Evolutionary conservation across 2,113 vertebrate species (phyloP), one percentile per base, ranked within the genome.

Genomic region (Strigops habroptila): DNA sequence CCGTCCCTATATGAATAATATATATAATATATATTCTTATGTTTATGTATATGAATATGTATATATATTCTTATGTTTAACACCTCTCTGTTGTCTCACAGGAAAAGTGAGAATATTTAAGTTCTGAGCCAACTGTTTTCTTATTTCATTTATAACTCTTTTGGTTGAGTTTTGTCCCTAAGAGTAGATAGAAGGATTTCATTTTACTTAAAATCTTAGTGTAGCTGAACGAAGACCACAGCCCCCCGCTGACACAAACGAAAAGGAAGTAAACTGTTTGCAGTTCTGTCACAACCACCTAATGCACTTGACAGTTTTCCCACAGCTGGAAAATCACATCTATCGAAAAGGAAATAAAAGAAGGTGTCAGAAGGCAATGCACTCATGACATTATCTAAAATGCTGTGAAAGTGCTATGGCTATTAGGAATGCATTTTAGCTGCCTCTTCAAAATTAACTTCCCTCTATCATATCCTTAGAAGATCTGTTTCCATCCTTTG

Each of bases 361-460:
- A 41, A 15, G 2, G 51, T 76, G 25, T 43, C 35, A 48, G 52
- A 60, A 86, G 35, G 16, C 30, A 48, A 3, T 30, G 48, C 39
- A 55, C 24, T 76, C 67, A 22, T 44, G 71, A 33, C 16, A 37
- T 69, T 76, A 63, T 51, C 35, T 62, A 37, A 86, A 91, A 57
- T 67, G 21, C 46, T 63, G 2, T 52, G 19, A 19, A 85, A 75
- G 22, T 85, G 51, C 31, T 77, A 7, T 70, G 30, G 18, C 59
- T 83, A 2, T 86, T 86, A 68, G 53, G 80, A 82, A 65, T 49
- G 11, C 9, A 10, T 51, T 82, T 12, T 44, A 78, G 28, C 41
- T 88, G 67, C 18, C 30, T 65, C 19, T 77, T 92, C 46, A 91
- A 62, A 91, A 84, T 62, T 65, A 57, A 17, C 30, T 91, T 63